Conservation (phyloP, 2,113 vertebrate genomes). For the Glaucidium brasilianum region DNA sequence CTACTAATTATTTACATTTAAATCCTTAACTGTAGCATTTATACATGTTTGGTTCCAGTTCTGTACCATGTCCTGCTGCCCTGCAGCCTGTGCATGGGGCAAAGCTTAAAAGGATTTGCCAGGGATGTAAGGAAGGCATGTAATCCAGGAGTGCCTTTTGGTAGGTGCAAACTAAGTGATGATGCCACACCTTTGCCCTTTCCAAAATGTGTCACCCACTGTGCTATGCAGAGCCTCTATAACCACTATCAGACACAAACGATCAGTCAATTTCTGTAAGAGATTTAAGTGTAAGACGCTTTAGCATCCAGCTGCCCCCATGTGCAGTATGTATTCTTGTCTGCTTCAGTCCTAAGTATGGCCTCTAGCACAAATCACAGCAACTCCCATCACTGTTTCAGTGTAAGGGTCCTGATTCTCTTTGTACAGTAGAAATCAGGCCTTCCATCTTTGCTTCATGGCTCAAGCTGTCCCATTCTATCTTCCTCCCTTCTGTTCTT, state of each 20-base stretch:
- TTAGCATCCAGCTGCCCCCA: neutral
- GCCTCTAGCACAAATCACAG: neutral
- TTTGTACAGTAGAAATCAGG: fast-evolving
- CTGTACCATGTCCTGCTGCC: neutral
- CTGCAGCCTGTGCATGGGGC: neutral
- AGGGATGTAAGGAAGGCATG: neutral
- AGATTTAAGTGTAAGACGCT: neutral
- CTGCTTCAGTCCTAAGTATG: neutral
- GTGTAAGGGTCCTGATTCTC: neutral
- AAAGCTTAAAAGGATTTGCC: neutral
- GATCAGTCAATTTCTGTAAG: neutral
- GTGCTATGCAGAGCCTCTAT: neutral
- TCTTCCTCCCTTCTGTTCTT: neutral
- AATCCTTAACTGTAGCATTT: neutral
- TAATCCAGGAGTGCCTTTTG: neutral
- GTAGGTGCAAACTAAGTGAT: neutral
- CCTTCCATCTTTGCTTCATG: neutral
- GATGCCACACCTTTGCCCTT: neutral
- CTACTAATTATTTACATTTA: neutral
- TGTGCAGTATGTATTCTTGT: neutral
- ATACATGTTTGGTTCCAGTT: neutral
- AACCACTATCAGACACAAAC: neutral
- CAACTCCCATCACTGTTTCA: neutral
- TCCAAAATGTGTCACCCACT: neutral
- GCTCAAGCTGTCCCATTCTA: neutral